These are phyloP conservation scores for Lepidurus apus DNA, from an alignment of 1,140 invertebrate species.

Conservation along the genomic window DNA sequence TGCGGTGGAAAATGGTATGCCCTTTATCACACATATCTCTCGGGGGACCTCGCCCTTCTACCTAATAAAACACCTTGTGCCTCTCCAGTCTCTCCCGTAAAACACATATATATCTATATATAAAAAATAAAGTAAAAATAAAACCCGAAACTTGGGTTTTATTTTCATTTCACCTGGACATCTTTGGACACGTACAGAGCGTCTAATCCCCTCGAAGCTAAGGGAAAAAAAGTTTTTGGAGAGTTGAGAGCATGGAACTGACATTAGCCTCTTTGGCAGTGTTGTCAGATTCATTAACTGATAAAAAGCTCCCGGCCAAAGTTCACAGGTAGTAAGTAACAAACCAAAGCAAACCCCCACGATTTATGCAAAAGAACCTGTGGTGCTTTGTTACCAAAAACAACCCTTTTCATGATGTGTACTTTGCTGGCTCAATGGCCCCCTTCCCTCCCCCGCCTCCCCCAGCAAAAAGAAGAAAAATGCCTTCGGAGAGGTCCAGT, in stretches of 20 bases:
- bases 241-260: not conserved
- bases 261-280: conserved; percentile 9
- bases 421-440: too few relatives aligned
- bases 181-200: not conserved
- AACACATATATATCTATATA: not conserved
- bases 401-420: not conserved
- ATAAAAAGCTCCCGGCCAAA: not conserved
- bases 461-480: too few relatives aligned
- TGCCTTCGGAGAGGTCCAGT: not conserved
- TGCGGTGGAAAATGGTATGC: conserved; percentile 10
- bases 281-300: conserved; percentile 22
- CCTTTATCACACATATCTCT: not conserved
- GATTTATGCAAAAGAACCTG: conserved; percentile 12
- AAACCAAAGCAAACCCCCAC: conserved; percentile 4
- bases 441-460: too few relatives aligned
- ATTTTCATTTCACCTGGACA: not conserved
- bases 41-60: conserved; percentile 2
- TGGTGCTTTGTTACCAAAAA: conserved; percentile 14
- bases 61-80: conserved; percentile 12
- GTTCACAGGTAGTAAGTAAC: not conserved
- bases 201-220: not conserved
- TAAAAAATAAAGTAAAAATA: too few relatives aligned
- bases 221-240: too few relatives aligned
- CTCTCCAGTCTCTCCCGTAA: not conserved
- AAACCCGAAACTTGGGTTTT: not conserved